Evolutionary conservation across 1,140 invertebrate species (phyloP).

Genomic region (Drosophila miranda): DNA sequence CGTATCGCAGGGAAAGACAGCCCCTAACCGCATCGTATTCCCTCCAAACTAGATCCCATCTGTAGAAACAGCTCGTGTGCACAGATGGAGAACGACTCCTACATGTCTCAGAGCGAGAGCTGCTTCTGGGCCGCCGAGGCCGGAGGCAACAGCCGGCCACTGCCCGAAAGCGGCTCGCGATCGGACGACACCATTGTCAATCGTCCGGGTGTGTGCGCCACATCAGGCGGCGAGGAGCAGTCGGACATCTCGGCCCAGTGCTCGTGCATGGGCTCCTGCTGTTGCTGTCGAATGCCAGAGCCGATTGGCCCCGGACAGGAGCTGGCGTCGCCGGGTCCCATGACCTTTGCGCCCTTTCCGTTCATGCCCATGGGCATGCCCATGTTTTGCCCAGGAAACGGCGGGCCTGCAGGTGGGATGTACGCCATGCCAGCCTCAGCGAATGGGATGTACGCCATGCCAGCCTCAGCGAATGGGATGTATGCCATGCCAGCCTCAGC

Average conservation of each 20-base stretch:
- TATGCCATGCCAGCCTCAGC: neutral
- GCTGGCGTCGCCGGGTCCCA: no score
- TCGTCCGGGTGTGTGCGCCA: neutral
- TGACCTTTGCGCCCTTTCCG: no score
- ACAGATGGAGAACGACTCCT: no score
- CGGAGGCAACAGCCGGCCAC: neutral
- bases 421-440: neutral
- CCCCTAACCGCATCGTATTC: no score
- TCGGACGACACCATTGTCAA: slow-evolving; percentile 38
- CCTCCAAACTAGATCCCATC: neutral
- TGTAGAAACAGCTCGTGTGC: neutral
- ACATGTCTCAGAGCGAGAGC: no score
- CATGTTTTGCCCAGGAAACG: slow-evolving; percentile 6
- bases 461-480: slow-evolving; percentile 2
- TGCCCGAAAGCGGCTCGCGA: neutral
- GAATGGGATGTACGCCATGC: slow-evolving; percentile 1
- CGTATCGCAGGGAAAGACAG: neutral
- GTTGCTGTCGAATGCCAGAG: neutral
- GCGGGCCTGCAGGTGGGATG: slow-evolving; percentile 1
- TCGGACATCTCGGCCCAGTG: neutral
- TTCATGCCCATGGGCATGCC: neutral
- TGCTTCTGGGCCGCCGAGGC: slow-evolving; percentile 3
- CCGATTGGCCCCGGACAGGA: slow-evolving; percentile 2
- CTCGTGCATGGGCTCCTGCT: slow-evolving; percentile 9
- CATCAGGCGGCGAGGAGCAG: neutral